Base-by-base conservation (phyloP, 2,113 vertebrate genomes). In the Gambusia affinis region DNA sequence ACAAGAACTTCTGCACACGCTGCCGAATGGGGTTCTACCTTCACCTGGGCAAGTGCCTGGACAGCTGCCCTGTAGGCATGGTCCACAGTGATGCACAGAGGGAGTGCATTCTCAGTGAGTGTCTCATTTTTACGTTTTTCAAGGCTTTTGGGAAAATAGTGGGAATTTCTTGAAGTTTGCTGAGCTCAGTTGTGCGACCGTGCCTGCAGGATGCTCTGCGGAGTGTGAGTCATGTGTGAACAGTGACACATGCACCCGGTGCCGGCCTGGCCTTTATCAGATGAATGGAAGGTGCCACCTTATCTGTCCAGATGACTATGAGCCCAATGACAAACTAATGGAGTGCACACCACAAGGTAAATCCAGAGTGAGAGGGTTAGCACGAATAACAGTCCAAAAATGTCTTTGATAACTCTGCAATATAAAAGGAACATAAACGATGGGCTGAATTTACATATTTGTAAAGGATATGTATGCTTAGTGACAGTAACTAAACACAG, bases 1-100 rank as follows among this genome's bases (percentile, higher is more conserved):
- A 97, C 94, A 97, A 95, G 95, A 99, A 98, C 95, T 99, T 99
- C 95, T 99, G 98, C 94, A 98, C 96, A 65, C 97, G 97, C 71
- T 99, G 98, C 95, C 97, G 96, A 95, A 95, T 92, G 75, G 97
- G 96, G 67, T 97, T 96, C 93, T 99, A 98, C 93, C 95, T 99
- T 90, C 94, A 97, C 93, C 96, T 93, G 87, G 98, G 98, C 86
- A 98, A 97, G 94, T 99, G 98, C 93, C 96, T 96, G 94, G 97
- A 98, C 91, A 97, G 87, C 86, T 99, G 98, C 84, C 96, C 97
- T 0, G 97, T 98, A 42, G 96, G 96, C 76, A 91, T 98, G 87
- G 94, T 95, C 89, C 94, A 94, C 88, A 98, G 95, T 73, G 96
- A 97, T 78, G 91, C 96, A 65, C 97, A 96, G 0, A 96, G 97